Evolutionary conservation across 2,797 vertebrate genomes (phyloP).

Genomic region (Staurois parvus): DNA sequence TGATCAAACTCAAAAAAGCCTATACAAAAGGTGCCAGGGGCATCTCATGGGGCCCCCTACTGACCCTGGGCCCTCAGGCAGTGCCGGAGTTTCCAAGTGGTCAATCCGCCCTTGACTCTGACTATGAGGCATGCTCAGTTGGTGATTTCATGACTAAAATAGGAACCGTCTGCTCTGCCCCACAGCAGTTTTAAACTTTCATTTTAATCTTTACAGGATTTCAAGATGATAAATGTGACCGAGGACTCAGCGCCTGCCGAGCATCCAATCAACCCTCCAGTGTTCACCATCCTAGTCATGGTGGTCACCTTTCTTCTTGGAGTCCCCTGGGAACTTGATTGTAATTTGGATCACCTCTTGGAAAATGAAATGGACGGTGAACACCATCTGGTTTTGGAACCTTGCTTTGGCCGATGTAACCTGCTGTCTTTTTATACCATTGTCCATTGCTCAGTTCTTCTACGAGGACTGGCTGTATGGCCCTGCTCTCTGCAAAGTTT

Average conservation of each 20-base stretch:
- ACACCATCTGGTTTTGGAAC: constrained; percentile 81
- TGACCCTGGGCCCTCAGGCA: no score
- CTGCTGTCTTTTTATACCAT: constrained; percentile 81
- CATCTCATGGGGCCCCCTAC: no score
- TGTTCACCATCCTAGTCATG: constrained; percentile 71
- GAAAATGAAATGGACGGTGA: constrained; percentile 81
- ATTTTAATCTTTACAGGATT: not conserved
- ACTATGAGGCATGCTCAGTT: no score
- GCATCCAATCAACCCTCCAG: not conserved
- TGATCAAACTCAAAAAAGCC: no score
- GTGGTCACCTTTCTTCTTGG: constrained; percentile 75
- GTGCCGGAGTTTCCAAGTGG: no score
- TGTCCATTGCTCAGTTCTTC: constrained; percentile 73
- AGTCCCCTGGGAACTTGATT: constrained; percentile 78
- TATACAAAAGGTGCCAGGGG: no score
- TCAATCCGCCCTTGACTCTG: no score
- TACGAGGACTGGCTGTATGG: constrained; percentile 77
- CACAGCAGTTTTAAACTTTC: not conserved
- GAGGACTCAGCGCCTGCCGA: not conserved
- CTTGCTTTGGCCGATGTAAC: constrained; percentile 80
- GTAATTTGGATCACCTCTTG: constrained; percentile 81
- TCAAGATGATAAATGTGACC: not conserved
- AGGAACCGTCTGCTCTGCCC: not conserved
- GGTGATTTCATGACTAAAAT: not conserved
- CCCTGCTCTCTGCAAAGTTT: constrained; percentile 77